Evolutionary conservation across 2,797 vertebrate species (phyloP).

Genomic region (Petrocephalus schoutedeni): DNA sequence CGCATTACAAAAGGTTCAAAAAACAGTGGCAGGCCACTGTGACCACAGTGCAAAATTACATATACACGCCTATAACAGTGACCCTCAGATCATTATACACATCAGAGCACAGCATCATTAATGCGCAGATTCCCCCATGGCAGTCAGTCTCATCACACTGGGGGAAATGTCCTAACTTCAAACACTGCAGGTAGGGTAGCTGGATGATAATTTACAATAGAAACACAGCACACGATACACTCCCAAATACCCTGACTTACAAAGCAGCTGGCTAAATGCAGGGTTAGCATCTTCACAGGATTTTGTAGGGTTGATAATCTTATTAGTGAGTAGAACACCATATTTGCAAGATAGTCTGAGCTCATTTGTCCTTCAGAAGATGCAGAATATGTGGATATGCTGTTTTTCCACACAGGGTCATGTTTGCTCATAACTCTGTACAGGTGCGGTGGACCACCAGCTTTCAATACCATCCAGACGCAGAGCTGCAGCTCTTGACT

Average conservation of each 20-base stretch:
- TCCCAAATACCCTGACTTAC: conserved; percentile 28
- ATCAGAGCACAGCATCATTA: conserved; percentile 7
- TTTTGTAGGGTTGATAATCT: neutral
- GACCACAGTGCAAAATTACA: conserved; percentile 16
- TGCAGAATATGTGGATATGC: neutral
- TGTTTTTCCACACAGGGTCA: conserved; percentile 8
- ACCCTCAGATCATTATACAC: neutral
- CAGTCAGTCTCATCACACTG: neutral
- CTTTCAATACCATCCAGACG: neutral
- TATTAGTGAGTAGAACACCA: neutral
- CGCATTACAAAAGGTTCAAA: conserved; percentile 8
- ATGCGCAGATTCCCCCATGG: neutral
- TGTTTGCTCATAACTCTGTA: neutral
- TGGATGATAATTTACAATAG: neutral
- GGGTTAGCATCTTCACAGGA: neutral
- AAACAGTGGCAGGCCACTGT: neutral
- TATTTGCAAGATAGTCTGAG: neutral
- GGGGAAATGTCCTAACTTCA: neutral
- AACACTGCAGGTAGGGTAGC: neutral
- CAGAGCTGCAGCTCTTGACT: conserved; percentile 17
- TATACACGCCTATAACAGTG: neutral
- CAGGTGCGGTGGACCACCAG: neutral
- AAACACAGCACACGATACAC: conserved; percentile 34
- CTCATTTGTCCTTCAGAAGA: neutral
- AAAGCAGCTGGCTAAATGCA: conserved; percentile 7